Percentiles rank a stretch among this genome's conserved stretches.
Conservation (phyloP, 2,113 vertebrate species). For the Protomyctophum bolini region DNA sequence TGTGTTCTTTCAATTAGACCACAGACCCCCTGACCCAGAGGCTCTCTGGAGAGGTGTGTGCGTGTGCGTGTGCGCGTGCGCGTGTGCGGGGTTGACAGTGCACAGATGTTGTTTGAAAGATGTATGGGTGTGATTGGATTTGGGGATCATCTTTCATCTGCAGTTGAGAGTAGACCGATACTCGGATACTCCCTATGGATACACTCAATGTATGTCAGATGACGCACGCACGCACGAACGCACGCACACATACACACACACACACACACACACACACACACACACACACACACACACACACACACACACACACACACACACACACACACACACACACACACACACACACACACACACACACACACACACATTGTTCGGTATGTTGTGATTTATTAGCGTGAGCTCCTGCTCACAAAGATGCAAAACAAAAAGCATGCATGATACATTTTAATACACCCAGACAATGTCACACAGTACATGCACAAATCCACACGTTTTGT, state of each 20-base stretch:
- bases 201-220: conserved; percentile 17
- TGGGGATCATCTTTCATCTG: conserved; percentile 63
- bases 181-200: conserved; percentile 43
- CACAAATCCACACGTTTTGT: no score
- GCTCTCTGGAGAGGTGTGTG: conserved; percentile 52
- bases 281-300: not conserved
- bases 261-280: not conserved
- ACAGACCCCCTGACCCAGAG: conserved; percentile 58
- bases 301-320: not conserved
- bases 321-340: not conserved
- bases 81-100: conserved; percentile 35
- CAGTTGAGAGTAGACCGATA: conserved; percentile 33
- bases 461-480: no score
- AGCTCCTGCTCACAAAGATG: conserved; percentile 2
- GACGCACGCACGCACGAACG: not conserved
- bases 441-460: no score
- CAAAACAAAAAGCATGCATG: conserved; percentile 3
- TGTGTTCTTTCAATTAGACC: conserved; percentile 70
- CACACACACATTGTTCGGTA: not conserved
- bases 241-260: not conserved
- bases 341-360: not conserved
- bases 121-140: conserved; percentile 49
- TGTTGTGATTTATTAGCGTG: conserved; percentile 18
- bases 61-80: conserved; percentile 13
- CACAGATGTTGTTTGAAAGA: conserved; percentile 69